Conservation (phyloP, 2,113 vertebrate species). For the Turnix velox region DNA sequence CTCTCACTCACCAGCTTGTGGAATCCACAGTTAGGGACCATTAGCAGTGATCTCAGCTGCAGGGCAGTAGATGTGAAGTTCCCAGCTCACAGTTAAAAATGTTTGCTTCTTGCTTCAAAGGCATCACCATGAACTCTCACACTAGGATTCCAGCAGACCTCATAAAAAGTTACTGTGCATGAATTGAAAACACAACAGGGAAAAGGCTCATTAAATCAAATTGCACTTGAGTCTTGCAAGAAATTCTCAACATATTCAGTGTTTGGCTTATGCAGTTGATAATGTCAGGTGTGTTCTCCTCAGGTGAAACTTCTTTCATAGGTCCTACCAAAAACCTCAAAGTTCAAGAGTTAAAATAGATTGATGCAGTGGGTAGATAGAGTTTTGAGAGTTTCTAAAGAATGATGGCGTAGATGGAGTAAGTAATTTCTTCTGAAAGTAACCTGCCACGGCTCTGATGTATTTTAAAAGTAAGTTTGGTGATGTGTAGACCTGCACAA, state of each 20-base stretch:
- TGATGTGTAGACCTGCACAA: not conserved
- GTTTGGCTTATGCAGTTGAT: not conserved
- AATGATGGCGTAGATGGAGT: not conserved
- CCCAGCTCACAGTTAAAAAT: not conserved
- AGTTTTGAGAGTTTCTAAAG: not conserved
- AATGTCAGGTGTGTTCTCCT: slow-evolving; percentile 9
- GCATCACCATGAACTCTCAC: not conserved
- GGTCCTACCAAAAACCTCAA: not conserved
- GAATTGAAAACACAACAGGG: not conserved
- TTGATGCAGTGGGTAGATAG: not conserved
- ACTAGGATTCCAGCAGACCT: not conserved
- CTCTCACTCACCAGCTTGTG: not conserved
- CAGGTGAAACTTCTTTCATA: not conserved
- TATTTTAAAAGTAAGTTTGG: not conserved
- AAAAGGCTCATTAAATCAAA: slow-evolving; percentile 5
- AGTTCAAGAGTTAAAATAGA: not conserved
- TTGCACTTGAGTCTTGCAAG: not conserved
- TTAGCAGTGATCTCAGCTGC: not conserved
- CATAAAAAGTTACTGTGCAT: not conserved
- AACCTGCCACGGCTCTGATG: not conserved
- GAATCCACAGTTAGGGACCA: not conserved
- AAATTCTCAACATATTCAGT: not conserved
- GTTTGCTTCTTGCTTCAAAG: not conserved
- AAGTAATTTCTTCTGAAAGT: not conserved
- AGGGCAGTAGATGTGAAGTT: not conserved